Evolutionary conservation across 2,113 vertebrate genomes (phyloP).

Genomic region (Lathamus discolor): DNA sequence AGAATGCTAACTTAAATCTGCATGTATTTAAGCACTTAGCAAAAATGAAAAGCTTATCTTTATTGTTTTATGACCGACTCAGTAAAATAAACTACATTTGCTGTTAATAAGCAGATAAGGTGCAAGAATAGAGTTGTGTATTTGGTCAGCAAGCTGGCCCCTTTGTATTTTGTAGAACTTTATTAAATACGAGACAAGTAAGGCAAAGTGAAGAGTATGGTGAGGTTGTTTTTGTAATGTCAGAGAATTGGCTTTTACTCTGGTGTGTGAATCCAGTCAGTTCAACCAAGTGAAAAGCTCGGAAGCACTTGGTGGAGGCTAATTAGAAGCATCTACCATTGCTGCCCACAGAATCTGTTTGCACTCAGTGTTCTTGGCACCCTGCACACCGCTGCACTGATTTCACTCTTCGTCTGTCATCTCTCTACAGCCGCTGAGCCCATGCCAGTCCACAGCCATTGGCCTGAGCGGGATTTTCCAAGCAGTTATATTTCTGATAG

Average conservation of each 20-base stretch:
- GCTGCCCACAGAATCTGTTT: constrained; percentile 27
- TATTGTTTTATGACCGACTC: not conserved
- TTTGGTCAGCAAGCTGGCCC: not conserved
- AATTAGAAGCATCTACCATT: constrained; percentile 2
- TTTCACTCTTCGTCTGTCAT: constrained; percentile 20
- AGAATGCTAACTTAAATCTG: not conserved
- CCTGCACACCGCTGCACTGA: not conserved
- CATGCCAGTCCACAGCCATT: not conserved
- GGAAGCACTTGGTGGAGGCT: not conserved
- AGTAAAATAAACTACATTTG: not conserved
- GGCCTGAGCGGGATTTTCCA: not conserved
- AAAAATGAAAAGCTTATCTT: not conserved
- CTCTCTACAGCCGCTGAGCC: not conserved
- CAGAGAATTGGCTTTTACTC: not conserved
- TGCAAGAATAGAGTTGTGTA: not conserved
- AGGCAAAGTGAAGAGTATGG: not conserved
- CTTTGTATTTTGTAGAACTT: not conserved
- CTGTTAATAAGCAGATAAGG: not conserved
- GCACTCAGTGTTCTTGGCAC: constrained; percentile 58
- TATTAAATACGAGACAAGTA: not conserved
- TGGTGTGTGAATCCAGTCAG: not conserved
- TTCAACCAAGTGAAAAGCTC: not conserved
- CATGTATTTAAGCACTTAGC: not conserved
- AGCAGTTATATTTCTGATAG: not conserved
- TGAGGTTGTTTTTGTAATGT: not conserved